Evolutionary conservation across 2,113 vertebrate genomes (phyloP), one percentile per base, ranked within the genome.

Genomic region (Hippocampus barbouri): DNA sequence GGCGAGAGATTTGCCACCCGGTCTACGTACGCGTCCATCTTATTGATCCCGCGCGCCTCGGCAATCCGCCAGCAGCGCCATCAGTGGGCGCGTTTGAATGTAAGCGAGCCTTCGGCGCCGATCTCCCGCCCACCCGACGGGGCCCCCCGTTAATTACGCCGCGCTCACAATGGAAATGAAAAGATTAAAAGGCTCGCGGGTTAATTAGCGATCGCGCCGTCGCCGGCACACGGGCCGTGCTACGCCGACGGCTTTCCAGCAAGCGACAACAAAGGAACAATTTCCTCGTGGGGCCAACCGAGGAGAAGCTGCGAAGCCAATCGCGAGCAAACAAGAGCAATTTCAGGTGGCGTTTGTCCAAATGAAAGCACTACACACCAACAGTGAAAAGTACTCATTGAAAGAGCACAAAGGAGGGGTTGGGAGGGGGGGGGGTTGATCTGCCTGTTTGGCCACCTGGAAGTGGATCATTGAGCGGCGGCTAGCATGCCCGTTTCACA

Each of bases 1-100:
- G 71, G 56, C 41, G 57, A 83, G 79, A 85, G 86, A 88, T 89
- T 90, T 87, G 86, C 88, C 81, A 82, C 81, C 82, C 80, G 75
- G 84, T 91, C 77, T 74, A 79, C 83, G 83, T 83, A 87, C 89
- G 83, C 73, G 70, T 86, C 81, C 75, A 70, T 81, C 60, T 41
- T 88, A 93, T 92, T 79, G 90, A 92, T 90, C 72, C 9, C 21
- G 21, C 68, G 15, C 75, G 73, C 82, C 87, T 87, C 86, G 81
- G 83, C 86, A 88, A 88, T 85, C 82, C 81, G 79, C 76, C 74
- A 72, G 73, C 72, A 63, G 15, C 61, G 54, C 77, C 63, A 85
- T 90, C 85, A 85, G 75, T 65, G 72, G 71, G 76, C 75, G 76
- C 67, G 5, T 76, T 68, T 71, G 70, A 77, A 76, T 86, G 73